Evolutionary conservation across 2,113 vertebrate genomes (phyloP).

Genomic region (Capreolus pygargus): DNA sequence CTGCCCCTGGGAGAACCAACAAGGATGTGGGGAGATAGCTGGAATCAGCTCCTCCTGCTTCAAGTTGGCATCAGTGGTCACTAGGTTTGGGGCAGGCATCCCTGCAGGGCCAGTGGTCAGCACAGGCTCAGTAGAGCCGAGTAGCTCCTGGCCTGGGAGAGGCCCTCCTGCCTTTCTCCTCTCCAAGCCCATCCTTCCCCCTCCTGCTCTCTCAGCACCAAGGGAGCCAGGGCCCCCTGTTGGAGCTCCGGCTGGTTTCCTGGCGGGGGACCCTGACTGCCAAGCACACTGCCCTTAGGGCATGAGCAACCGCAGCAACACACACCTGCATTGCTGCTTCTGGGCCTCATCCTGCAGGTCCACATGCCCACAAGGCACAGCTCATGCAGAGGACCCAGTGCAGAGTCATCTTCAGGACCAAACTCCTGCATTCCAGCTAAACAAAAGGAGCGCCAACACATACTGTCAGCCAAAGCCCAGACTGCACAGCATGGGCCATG

Average conservation of each 20-base stretch:
- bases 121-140: neutral
- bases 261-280: neutral
- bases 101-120: neutral
- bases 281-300: accelerated
- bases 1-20: neutral
- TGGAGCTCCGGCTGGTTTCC: accelerated
- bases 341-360: accelerated
- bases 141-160: neutral
- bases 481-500: accelerated
- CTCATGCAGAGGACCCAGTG: neutral
- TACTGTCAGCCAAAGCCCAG: accelerated
- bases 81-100: accelerated
- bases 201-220: neutral
- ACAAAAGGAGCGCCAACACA: accelerated
- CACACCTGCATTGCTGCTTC: accelerated
- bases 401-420: neutral
- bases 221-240: accelerated
- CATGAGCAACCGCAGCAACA: accelerated
- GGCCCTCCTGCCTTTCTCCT: neutral
- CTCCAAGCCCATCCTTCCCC: neutral
- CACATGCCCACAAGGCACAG: accelerated
- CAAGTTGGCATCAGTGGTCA: neutral
- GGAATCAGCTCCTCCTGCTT: neutral
- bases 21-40: accelerated
- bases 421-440: neutral